Conservation (phyloP, 2,888 invertebrate genomes). For the Congeria kusceri region DNA sequence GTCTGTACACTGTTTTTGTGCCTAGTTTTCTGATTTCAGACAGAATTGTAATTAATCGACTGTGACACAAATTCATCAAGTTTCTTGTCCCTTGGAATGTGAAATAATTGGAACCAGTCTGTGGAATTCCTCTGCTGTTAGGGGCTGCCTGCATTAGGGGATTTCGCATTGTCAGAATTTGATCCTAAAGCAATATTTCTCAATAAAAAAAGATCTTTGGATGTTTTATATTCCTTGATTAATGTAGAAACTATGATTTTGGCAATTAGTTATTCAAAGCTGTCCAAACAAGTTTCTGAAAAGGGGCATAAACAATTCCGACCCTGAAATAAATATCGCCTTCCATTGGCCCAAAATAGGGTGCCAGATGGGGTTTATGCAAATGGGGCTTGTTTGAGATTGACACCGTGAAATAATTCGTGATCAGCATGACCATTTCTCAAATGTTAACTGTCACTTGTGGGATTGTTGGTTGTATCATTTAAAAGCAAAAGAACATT, state of each 20-base stretch:
- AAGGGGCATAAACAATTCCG: neutral
- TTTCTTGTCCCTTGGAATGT: constrained; percentile 40
- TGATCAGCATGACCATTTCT: constrained; percentile 23
- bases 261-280: neutral
- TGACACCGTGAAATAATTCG: constrained; percentile 17
- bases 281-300: neutral
- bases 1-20: neutral
- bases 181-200: too few species aligned
- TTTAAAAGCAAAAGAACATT: too few species aligned
- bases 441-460: constrained; percentile 40
- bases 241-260: too few species aligned
- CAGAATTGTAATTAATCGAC: constrained; percentile 35
- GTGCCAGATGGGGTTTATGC: constrained; percentile 36
- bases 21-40: constrained; percentile 38
- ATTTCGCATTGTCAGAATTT: too few species aligned
- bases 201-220: too few species aligned
- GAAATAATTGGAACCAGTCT: constrained; percentile 38
- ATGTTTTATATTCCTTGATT: too few species aligned
- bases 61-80: constrained; percentile 57
- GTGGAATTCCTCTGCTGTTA: constrained; percentile 14
- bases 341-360: constrained; percentile 5
- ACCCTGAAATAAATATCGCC: too few species aligned
- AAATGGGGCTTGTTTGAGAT: constrained; percentile 18
- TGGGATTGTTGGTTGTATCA: neutral
- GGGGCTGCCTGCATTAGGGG: too few species aligned